Evolutionary conservation across 2,113 vertebrate species (phyloP).

Genomic region (Gymnarchus niloticus): DNA sequence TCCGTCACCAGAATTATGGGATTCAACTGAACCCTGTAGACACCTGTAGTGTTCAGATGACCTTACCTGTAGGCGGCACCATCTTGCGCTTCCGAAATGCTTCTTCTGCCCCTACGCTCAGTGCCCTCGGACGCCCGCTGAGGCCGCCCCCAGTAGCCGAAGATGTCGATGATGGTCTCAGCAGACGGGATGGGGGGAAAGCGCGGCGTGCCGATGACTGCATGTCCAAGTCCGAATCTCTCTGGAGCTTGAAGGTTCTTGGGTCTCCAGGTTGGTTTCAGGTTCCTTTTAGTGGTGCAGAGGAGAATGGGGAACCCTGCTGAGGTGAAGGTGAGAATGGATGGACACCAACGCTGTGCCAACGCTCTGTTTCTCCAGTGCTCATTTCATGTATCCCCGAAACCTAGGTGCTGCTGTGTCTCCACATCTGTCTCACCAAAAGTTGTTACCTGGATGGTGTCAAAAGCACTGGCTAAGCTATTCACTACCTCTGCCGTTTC

Average conservation of each 20-base stretch:
- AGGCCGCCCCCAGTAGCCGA: background rate
- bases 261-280: background rate
- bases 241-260: background rate
- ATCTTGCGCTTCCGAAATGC: background rate
- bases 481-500: background rate
- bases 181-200: background rate
- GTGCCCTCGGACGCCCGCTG: background rate
- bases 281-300: too few relatives aligned
- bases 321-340: background rate
- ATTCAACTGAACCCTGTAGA: background rate
- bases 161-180: background rate
- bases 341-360: background rate
- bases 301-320: too few relatives aligned
- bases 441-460: background rate
- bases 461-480: background rate
- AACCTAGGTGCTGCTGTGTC: background rate
- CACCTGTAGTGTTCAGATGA: background rate
- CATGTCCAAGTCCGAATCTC: background rate
- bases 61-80: conserved; percentile 6
- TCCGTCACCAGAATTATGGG: background rate
- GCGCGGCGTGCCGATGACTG: background rate
- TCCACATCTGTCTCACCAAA: background rate
- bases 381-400: background rate
- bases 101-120: background rate
- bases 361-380: background rate